Evolutionary conservation across 2,797 vertebrate genomes (phyloP), one percentile per base, ranked within the genome.

Genomic region (Rhabdomys pumilio): DNA sequence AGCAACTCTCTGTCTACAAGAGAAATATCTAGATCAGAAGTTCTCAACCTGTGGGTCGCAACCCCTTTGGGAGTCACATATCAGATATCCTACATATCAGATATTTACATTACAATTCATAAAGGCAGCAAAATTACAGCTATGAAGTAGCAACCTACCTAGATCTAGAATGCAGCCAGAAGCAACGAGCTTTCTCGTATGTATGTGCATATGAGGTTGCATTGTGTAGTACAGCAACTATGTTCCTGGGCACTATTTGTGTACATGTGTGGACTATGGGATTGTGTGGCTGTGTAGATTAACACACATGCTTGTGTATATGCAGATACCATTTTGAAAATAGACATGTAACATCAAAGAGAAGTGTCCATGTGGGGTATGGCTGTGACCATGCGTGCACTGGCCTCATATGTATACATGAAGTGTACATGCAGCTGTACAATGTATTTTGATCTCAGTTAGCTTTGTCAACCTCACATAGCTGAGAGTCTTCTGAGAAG

Each of bases 331-430:
- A 31, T 53, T 79, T 77, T 69, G 47, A 79, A 82, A 14, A 57
- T 13, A 53, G 63, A 81, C 22, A 10, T 10, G 34, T 44, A 82
- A 76, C n/a, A 38, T 90, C 85, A 93, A 89, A 93, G 84, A 76
- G 72, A 85, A 69, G 53, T 50, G 15, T 24, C 3, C 86, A 57
- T 81, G 44, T 15, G 61, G 38, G 72, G 12, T 4, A 1, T 34
- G 22, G 3, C 81, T 24, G 34, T 75, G 91, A 80, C 19, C 19
- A 20, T 41, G 29, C 69, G 17, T 34, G 50, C 31, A 61, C 69
- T 44, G 61, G 77, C 53, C 76, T 29, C 47, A 81, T 75, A 44
- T 19, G 5, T 22, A 2, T 47, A 29, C 15, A 44, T 29, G 1
- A 82, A 24, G 29, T 47, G 15, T 55, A 73, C 17, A 20, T 86